Evolutionary conservation across 1,140 invertebrate species (phyloP), one percentile per base, ranked within the genome.

Genomic region (Drosophila nasuta): DNA sequence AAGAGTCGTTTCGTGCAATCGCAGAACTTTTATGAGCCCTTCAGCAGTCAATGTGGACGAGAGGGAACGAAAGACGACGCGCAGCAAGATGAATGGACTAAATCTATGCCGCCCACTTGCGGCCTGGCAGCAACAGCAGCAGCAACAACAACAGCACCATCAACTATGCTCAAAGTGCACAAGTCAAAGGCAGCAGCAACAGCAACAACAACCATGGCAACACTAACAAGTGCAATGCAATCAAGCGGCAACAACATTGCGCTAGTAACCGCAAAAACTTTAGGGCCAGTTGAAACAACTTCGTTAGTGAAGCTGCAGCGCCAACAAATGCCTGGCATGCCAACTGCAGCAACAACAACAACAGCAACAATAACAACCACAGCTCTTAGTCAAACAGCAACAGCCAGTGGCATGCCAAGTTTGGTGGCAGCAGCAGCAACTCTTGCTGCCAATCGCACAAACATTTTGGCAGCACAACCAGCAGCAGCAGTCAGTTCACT

Each of bases 241-340:
- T 85, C 83, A 88, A 74, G 66, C 49, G 76, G 76, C 73, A 79
- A 79, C 79, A 82, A 70, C 83, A 73, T 54, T 69, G 73, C 77
- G 54, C 66, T 77, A 79, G 70, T 62, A 87, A 89, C 85, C 85
- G 64, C 85, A 89, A 85, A 89, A 89, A 89, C 85, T 89, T 90
- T 89, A 59, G 71, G 85, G 85, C 71, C 81, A 76, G 71, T 75
- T 77, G 79, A 77, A 89, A 89, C 85, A 89, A 88, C 85, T 88
- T 89, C 78, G 85, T 89, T 89, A 91, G 77, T 64, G 59, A 69
- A 87, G 66, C 62, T 74, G 69, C 75, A 70, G 51, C 51, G 56
- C 45, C 72, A 75, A 85, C 71, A 81, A 86, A 74, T 88, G 79
- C 79, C 70, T 62, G 59, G 77, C 85, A 87, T 89, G 80, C 83